phyloP scores from a whole-genome alignment of 2,797 vertebrate genomes.

The Anguilla obscura region DNA sequence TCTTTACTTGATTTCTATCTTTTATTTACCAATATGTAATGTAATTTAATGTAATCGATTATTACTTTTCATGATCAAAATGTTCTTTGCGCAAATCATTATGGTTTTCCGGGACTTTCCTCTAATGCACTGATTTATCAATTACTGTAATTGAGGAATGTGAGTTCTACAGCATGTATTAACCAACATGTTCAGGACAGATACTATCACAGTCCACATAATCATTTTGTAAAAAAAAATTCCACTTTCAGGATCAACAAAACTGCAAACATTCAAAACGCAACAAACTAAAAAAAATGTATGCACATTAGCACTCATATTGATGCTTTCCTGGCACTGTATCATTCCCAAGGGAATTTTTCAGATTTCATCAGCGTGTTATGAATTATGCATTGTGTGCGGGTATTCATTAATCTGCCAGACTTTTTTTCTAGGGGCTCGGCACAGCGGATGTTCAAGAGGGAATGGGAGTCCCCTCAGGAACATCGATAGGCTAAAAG shows the following conservation, averaged over 20 bases:
- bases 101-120: background rate
- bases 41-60: too few relatives aligned
- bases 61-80: background rate
- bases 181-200: background rate
- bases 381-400: conserved; percentile 49
- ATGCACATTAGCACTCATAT: conserved; percentile 31
- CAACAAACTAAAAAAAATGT: conserved; percentile 30
- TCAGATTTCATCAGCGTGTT: conserved; percentile 38
- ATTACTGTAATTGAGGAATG: background rate
- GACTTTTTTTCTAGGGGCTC: conserved; percentile 31
- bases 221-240: background rate
- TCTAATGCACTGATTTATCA: background rate
- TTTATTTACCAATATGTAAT: too few relatives aligned
- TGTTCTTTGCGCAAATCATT: background rate
- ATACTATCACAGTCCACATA: too few relatives aligned
- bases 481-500: background rate
- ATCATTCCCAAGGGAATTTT: conserved; percentile 32
- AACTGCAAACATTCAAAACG: background rate
- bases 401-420: conserved; percentile 51
- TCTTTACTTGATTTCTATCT: too few relatives aligned
- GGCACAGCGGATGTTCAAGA: background rate
- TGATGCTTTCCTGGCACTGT: conserved; percentile 38
- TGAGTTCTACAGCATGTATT: background rate
- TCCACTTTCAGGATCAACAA: background rate
- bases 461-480: conserved; percentile 22